Evolutionary conservation across 2,888 invertebrate genomes (phyloP), one percentile per base, ranked within the genome.

Genomic region (Scelioninae gen. 1): DNA sequence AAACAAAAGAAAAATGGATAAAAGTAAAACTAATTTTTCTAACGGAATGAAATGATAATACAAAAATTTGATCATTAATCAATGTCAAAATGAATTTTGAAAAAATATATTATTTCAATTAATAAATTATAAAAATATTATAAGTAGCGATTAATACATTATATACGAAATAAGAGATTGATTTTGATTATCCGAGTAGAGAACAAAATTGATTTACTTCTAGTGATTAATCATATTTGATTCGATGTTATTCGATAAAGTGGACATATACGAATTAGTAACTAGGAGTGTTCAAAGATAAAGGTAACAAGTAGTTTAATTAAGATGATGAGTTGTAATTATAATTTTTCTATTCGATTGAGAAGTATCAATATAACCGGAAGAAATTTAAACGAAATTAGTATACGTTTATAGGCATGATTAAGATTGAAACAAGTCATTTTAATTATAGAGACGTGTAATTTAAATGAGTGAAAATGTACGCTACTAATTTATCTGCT

Each of bases 271-370:
- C 40, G 51, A 65, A 32, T 55, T 45, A 43, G 15, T 10, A 29
- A 11, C 6, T 13, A 38, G 23, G 16, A 7, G n/a, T 11, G 31
- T 23, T 29, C 9, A 8, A 47, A 11, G 51, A 43, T 60, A 31
- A 71, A 51, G 40, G 71, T 40, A 51, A 71, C 60, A n/a, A 40
- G 13, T 34, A 16, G 31, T 56, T 40, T 45, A 32, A 58, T 72
- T 62, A 32, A 45, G 72, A 62, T 72, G 72, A 49, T 72, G 72
- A 49, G 15, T 7, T 55, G 40, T 11, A 53, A 53, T 65, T 53
- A 65, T 1, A 6, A 40, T 38, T 53, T 62, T 51, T 53, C 38
- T 15, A 38, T 3, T 5, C 15, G 11, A 15, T 53, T 15, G 11
- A 40, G 29, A n/a, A 40, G 7, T 34, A 6, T 38, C 40, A 16